Base-by-base conservation (phyloP, 2,113 vertebrate species). In the Rhinoderma darwinii region DNA sequence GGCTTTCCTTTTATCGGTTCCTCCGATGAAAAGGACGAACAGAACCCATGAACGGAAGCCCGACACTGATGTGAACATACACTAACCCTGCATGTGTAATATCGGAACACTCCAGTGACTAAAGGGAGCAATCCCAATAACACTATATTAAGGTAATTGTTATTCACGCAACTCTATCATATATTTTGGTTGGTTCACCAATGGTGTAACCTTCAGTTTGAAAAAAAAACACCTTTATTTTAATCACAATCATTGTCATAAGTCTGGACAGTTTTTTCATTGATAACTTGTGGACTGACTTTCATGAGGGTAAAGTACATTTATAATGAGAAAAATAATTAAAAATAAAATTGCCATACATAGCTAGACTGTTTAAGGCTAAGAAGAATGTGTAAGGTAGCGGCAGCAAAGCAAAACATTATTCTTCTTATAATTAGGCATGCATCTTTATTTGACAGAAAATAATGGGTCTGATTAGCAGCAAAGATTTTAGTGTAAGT, bases 401-500 rank as follows among this genome's bases (percentile, higher is more conserved):
- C 17, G 9, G 66, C 73, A 41, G 22, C 14, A 18, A 59, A 59
- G 18, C 35, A 44, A 61, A 44, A 18, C 35, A 76, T 77, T 76
- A n/a, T 30, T 27, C 25, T 56, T 43, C 37, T 76, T 2, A 43
- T 41, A 30, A 84, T 76, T 44, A 84, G 76, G n/a, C 39, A 74
- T 75, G 70, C 25, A 41, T 59, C 70, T 41, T 75, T 43, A 44
- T 56, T 76, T 84, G 83, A 39, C 70, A 84, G 50, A 63, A 84
- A 73, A 84, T 84, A 41, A 84, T 84, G 83, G 83, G 35, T 39
- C 83, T 84, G 22, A 76, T 81, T 84, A 84, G 83, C 50, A 61
- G 50, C 70, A 76, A 43, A 76, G 50, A 84, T 61, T 84, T 75
- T 27, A 84, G 50, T 74, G 51, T 27, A 84, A 76, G 72, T 76